These are phyloP conservation scores for Megathymus violae DNA, from an alignment of 1,140 invertebrate species.

Conservation along the genomic window DNA sequence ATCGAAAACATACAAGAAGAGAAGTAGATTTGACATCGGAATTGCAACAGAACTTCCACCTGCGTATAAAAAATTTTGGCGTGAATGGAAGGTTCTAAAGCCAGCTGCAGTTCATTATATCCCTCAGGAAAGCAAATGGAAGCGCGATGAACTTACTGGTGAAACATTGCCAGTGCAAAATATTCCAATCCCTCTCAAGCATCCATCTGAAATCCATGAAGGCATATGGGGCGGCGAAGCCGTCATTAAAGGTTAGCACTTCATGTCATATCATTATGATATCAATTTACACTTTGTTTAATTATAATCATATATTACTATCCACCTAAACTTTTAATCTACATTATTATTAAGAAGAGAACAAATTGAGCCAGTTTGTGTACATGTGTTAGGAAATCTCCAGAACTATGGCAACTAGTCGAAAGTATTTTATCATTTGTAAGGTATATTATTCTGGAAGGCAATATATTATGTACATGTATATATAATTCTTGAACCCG, in stretches of 20 bases:
- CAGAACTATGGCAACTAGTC: no score
- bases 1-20: slow-evolving; percentile 75
- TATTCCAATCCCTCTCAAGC: slow-evolving; percentile 90
- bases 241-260: slow-evolving; percentile 88
- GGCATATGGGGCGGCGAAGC: slow-evolving; percentile 99
- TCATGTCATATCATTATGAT: slow-evolving; percentile 7
- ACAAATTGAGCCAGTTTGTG: no score
- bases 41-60: slow-evolving; percentile 89
- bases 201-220: slow-evolving; percentile 91
- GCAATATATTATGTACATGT: no score
- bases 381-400: no score
- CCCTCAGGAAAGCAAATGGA: slow-evolving; percentile 89
- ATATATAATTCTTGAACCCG: no score
- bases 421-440: no score
- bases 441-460: no score
- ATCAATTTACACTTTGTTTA: not conserved
- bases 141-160: slow-evolving; percentile 88
- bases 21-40: slow-evolving; percentile 84
- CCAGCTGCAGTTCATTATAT: slow-evolving; percentile 94
- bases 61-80: slow-evolving; percentile 95
- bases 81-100: slow-evolving; percentile 90
- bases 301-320: no score
- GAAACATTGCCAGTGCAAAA: slow-evolving; percentile 90
- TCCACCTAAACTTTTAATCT: no score
- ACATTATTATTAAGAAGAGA: no score